Evolutionary conservation across 2,797 vertebrate species (phyloP), one percentile per base, ranked within the genome.

Genomic region (Okamejei kenojei): DNA sequence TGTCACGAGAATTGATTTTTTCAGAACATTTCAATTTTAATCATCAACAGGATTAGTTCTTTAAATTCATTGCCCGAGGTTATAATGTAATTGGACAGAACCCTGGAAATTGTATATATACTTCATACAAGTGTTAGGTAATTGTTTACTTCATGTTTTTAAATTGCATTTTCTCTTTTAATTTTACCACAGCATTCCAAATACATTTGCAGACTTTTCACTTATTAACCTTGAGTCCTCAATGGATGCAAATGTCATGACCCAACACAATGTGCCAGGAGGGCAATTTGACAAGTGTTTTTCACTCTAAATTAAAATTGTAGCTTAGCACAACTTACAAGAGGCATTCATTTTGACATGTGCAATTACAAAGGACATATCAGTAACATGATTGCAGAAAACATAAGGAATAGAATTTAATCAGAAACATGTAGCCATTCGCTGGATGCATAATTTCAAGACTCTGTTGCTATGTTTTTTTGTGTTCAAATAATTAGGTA

Each of bases 131-230:
- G 96, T 96, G 96, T 97, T 97, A 96, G 96, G 96, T 97, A 97
- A 97, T 97, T 97, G 97, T 96, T 96, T 96, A 96, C 96, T 97
- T 97, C 96, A 96, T 97, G 97, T 97, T 97, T 98, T 97, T 97
- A 98, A 98, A 99, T 98, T 97, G 96, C 97, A 97, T 98, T 98
- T 96, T 96, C 97, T 95, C 96, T 96, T 96, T 97, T 97, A 97
- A 96, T 97, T 97, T 97, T 84, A 29, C 95, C 97, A 97, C 96
- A 95, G 96, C 93, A 35, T 91, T 94, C 95, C 96, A 94, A 94
- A 95, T 96, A 96, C 96, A 96, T 96, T 96, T 95, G 94, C 96
- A 96, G 96, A 95, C 96, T 96, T 95, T 95, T 93, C 84, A 94
- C 94, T 95, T 94, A 96, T 98, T 97, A 97, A 97, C 97, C 96